A percentile compares a stretch with the other conserved stretches of the same genome.
Evolutionary conservation across 2,888 invertebrate species (phyloP).

Genomic region (Nysson spinosus): DNA sequence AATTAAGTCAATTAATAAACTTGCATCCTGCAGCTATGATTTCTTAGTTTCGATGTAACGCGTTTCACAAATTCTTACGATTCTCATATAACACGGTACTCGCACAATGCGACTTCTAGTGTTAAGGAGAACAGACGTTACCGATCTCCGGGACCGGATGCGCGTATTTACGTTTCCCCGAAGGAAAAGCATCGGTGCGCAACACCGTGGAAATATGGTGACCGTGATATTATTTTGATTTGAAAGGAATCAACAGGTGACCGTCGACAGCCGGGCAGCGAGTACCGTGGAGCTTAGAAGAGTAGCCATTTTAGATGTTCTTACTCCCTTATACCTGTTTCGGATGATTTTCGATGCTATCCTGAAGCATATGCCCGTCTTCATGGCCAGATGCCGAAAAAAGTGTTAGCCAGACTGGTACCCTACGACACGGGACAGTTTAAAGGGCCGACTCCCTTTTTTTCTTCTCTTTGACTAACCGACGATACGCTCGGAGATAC

Average conservation of each 20-base stretch:
- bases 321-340: constrained; percentile 52
- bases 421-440: constrained; percentile 51
- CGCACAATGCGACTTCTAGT: too few relatives aligned
- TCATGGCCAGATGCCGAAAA: constrained; percentile 67
- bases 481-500: too few relatives aligned
- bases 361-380: constrained; percentile 70
- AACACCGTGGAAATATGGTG: constrained; percentile 36
- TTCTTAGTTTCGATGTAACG: too few relatives aligned
- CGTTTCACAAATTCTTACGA: too few relatives aligned
- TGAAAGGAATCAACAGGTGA: constrained; percentile 70
- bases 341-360: constrained; percentile 64
- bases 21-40: too few relatives aligned
- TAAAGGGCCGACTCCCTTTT: constrained; percentile 40
- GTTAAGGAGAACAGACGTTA: not conserved
- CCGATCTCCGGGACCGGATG: not conserved
- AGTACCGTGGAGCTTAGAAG: constrained; percentile 51
- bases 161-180: constrained; percentile 30
- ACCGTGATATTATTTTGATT: constrained; percentile 69
- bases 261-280: constrained; percentile 72
- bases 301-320: constrained; percentile 21
- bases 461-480: too few relatives aligned
- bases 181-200: constrained; percentile 4
- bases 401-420: constrained; percentile 51
- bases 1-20: too few relatives aligned
- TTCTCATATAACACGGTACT: too few relatives aligned